Conservation (phyloP, 2,113 vertebrate species). For the Crypturellus undulatus region DNA sequence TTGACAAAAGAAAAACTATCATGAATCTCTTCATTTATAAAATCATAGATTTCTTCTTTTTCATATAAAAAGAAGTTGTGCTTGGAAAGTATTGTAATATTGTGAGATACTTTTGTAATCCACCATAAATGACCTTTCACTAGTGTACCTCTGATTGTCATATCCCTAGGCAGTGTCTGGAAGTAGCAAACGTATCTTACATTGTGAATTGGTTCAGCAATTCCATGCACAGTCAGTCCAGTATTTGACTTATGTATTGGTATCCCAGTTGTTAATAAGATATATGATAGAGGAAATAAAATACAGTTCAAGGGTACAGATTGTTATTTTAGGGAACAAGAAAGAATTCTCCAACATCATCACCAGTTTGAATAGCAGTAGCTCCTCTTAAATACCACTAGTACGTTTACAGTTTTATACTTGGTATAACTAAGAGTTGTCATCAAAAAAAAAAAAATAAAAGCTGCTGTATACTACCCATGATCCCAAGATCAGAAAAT, state of each 20-base stretch:
- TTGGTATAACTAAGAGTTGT: background rate
- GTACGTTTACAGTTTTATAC: background rate
- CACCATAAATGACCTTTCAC: background rate
- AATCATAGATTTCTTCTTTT: background rate
- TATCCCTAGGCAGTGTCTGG: background rate
- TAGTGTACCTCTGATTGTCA: background rate
- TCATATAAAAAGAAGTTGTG: background rate
- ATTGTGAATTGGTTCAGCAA: background rate
- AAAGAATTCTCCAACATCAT: background rate
- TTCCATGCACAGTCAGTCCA: background rate
- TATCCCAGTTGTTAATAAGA: background rate
- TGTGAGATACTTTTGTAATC: background rate
- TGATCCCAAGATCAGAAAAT: background rate
- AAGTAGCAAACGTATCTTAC: background rate
- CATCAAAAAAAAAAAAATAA: background rate
- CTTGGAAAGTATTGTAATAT: background rate
- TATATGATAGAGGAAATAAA: background rate
- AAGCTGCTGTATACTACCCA: background rate
- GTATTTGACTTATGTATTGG: background rate
- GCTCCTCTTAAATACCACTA: background rate
- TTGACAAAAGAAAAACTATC: background rate
- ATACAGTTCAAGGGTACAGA: background rate
- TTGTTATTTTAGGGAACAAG: background rate
- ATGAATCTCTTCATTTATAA: background rate
- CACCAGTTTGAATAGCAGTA: background rate